A percentile compares a stretch with the other conserved stretches of the same genome.
Conservation (phyloP, 2,113 vertebrate species). For the Syngnathus floridae region DNA sequence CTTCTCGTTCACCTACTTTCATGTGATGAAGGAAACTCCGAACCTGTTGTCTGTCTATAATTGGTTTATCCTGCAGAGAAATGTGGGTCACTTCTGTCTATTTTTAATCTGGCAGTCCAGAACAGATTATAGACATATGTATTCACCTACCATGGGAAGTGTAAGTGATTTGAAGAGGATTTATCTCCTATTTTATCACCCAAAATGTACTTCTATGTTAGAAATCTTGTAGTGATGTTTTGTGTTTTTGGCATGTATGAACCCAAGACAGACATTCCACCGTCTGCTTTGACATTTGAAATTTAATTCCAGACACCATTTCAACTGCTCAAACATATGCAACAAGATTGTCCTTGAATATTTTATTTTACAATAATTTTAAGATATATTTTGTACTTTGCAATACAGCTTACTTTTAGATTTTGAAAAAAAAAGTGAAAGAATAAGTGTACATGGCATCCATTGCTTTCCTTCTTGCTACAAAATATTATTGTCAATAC, state of each 20-base stretch:
- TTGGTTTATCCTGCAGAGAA: conserved; percentile 45
- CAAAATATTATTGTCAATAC: too few species aligned
- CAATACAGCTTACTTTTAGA: too few species aligned
- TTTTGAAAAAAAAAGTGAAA: too few species aligned
- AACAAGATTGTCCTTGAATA: too few species aligned
- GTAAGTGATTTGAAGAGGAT: neutral
- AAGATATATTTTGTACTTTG: too few species aligned
- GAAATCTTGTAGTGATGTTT: neutral
- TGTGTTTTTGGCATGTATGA: too few species aligned
- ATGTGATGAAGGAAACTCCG: conserved; percentile 38
- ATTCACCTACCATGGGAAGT: neutral
- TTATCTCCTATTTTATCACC: too few species aligned
- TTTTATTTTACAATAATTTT: too few species aligned
- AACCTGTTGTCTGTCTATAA: conserved; percentile 22
- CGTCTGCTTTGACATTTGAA: neutral
- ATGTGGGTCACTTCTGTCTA: conserved; percentile 55
- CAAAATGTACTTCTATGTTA: neutral
- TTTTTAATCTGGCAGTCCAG: conserved; percentile 33
- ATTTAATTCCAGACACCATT: too few species aligned
- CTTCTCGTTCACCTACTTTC: conserved; percentile 26
- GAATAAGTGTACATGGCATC: too few species aligned
- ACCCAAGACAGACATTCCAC: conserved; percentile 19
- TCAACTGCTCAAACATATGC: too few species aligned
- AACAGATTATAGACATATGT: neutral
- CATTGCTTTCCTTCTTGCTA: too few species aligned